Evolutionary conservation across 2,797 vertebrate species (phyloP).

Genomic region (Rhinogobio ventralis): DNA sequence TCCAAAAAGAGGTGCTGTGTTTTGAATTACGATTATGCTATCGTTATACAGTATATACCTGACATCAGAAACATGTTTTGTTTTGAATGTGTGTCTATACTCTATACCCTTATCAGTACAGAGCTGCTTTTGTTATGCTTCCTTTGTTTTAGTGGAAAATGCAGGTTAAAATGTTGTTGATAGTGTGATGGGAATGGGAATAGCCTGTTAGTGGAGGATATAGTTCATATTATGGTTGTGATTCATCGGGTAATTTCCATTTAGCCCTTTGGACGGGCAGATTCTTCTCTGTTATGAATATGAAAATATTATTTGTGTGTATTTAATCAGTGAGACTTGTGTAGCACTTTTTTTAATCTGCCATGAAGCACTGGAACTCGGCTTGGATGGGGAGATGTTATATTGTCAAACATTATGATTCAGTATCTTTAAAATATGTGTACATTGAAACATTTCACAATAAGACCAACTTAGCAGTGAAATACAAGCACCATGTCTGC

Average conservation of each 20-base stretch:
- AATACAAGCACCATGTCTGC: background rate
- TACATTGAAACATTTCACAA: background rate
- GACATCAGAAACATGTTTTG: background rate
- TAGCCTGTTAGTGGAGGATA: background rate
- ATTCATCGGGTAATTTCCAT: background rate
- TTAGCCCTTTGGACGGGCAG: background rate
- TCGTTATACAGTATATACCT: background rate
- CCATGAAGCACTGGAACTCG: background rate
- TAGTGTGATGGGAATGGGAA: background rate
- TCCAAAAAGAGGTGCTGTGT: background rate
- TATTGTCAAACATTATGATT: background rate
- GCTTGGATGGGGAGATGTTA: background rate
- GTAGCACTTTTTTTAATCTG: background rate
- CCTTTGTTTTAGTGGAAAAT: background rate
- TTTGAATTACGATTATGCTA: background rate
- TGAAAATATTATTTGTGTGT: background rate
- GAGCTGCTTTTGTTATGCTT: background rate
- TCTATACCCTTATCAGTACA: background rate
- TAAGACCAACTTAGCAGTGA: background rate
- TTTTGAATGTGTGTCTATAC: conserved; percentile 8
- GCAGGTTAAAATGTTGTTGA: background rate
- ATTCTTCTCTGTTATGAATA: too few relatives aligned
- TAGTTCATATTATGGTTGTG: background rate
- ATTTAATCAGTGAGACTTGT: background rate
- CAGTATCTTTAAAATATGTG: background rate